These are phyloP conservation scores for Agelaius tricolor DNA, from an alignment of 2,113 vertebrate genomes.

Conservation along the genomic window DNA sequence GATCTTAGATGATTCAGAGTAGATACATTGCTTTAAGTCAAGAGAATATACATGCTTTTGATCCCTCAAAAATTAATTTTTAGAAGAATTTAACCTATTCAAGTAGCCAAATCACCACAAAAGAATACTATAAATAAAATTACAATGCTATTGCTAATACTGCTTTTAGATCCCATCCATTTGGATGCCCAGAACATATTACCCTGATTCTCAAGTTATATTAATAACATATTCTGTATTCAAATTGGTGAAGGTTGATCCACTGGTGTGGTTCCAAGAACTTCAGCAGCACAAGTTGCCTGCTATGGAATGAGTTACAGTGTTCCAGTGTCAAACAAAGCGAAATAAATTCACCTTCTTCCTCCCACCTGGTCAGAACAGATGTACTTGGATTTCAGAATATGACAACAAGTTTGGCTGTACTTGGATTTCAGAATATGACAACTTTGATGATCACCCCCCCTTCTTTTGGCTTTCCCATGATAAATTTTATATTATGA, in stretches of 20 bases:
- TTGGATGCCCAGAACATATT: background rate
- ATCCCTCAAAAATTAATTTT: background rate
- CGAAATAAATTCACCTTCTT: background rate
- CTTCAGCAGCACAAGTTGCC: background rate
- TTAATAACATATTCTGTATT: background rate
- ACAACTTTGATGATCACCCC: background rate
- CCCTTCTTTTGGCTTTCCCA: background rate
- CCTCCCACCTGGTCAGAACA: background rate
- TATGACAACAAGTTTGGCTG: background rate
- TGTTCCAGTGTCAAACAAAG: background rate
- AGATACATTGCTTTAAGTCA: background rate
- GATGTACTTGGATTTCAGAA: background rate
- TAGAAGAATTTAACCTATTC: background rate
- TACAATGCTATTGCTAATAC: background rate
- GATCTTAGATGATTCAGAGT: background rate
- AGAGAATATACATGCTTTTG: fast-evolving
- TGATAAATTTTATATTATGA: constrained; percentile 47
- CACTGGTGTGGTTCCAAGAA: background rate
- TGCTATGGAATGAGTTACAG: background rate
- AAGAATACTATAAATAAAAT: background rate
- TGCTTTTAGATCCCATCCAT: background rate
- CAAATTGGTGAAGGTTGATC: background rate
- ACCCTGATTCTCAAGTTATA: background rate
- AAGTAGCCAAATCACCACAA: background rate
- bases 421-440: background rate